Conservation (phyloP, 64 coral and sea anemone genomes). For the Montipora cactus region DNA sequence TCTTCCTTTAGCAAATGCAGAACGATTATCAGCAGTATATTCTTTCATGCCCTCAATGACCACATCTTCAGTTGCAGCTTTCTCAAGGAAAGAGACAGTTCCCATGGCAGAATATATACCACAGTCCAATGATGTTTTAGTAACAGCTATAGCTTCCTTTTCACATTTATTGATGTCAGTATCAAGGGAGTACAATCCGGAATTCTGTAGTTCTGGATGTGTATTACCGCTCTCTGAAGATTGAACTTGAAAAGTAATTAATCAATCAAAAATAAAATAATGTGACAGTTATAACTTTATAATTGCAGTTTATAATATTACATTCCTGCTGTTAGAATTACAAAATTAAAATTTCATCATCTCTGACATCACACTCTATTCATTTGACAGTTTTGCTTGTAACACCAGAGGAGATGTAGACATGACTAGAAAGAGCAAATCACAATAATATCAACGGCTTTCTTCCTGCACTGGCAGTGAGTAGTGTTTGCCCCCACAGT, state of each 20-base stretch:
- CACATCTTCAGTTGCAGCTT: neutral
- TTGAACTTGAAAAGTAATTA: neutral
- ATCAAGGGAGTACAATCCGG: neutral
- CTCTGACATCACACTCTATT: no score
- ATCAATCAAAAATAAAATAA: neutral
- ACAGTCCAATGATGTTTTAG: neutral
- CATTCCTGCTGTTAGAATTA: no score
- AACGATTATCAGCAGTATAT: neutral
- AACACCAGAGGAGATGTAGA: no score
- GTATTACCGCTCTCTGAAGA: neutral
- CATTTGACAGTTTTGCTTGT: no score
- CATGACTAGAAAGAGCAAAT: no score
- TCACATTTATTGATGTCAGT: neutral
- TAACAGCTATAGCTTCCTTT: neutral
- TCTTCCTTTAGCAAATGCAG: neutral
- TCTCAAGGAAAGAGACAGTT: neutral
- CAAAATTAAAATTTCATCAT: no score
- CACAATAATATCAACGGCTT: no score
- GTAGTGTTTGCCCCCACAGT: no score
- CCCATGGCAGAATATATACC: neutral
- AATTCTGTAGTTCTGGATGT: neutral
- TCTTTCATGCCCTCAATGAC: neutral
- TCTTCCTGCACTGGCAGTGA: no score
- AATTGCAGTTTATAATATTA: no score
- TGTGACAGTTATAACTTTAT: no score